Evolutionary conservation across 2,797 vertebrate genomes (phyloP).

Genomic region (Acrossocheilus wenchowensis): DNA sequence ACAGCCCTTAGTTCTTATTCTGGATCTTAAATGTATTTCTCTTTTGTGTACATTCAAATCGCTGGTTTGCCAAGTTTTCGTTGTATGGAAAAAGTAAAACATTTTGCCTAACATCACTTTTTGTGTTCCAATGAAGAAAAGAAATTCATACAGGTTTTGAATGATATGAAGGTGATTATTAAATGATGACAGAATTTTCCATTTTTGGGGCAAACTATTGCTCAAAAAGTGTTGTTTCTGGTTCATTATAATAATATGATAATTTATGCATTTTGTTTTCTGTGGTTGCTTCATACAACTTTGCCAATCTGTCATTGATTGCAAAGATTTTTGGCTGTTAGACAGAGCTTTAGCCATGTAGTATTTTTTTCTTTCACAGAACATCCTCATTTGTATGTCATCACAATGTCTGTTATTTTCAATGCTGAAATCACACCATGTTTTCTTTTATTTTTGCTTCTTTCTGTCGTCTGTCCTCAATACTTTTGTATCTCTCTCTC

Average conservation of each 20-base stretch:
- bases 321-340: slow-evolving; percentile 53
- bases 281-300: slow-evolving; percentile 42
- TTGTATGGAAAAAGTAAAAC: neutral
- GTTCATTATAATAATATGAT: slow-evolving; percentile 26
- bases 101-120: neutral
- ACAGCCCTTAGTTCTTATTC: neutral
- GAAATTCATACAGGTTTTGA: slow-evolving; percentile 7
- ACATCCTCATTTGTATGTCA: slow-evolving; percentile 48
- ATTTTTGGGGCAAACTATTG: neutral
- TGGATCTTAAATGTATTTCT: neutral
- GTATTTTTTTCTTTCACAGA: slow-evolving; percentile 13
- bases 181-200: neutral
- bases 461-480: slow-evolving; percentile 59
- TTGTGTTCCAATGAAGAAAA: slow-evolving; percentile 5
- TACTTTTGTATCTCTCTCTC: slow-evolving; percentile 47
- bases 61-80: too few species aligned
- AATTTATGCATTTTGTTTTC: slow-evolving; percentile 24
- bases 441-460: slow-evolving; percentile 55
- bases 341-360: slow-evolving; percentile 36
- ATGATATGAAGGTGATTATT: neutral
- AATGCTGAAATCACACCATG: slow-evolving; percentile 56
- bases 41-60: neutral
- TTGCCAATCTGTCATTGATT: slow-evolving; percentile 59
- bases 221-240: slow-evolving; percentile 13
- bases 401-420: slow-evolving; percentile 59